Base-by-base conservation (phyloP, 1,140 invertebrate genomes). In the Ceratosolen fusciceps region DNA sequence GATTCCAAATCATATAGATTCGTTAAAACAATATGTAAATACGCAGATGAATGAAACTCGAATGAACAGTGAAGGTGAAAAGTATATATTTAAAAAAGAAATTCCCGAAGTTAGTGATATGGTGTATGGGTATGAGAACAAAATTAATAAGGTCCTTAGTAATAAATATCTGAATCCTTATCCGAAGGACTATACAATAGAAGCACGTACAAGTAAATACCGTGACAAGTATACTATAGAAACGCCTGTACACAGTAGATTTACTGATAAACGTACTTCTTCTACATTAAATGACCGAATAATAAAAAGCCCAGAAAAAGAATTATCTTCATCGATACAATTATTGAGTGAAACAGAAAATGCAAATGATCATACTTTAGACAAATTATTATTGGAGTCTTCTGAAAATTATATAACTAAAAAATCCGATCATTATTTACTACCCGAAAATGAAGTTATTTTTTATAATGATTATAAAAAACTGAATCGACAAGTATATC, bases 181-280 rank as follows among this genome's bases (percentile, higher is more conserved):
- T 31, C 85, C 85, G 0, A 80, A 80, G 47, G 91, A 90, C 1
- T 93, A 92, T 60, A 88, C 90, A 9, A 83, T 92, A 0, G 92
- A 93, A 79, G 92, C 91, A 0, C 90, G 87, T n/a, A 87, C 87
- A 8, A 91, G 92, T 81, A 90, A 90, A 34, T 87, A 90, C 70
- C 91, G 87, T 80, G 91, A 91, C 85, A 90, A 87, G 84, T 93
- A 91, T 78, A 92, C 90, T 81, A 92, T 88, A 21, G 93, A 91
- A 85, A 92, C 91, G 19, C 85, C 89, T 7, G 87, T 87, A 8
- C 88, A 89, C 70, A 83, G 86, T 26, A 84, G 85, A 16, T 49
- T 8, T 70, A 29, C 2, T 1, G 43, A 70, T 29, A 16, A 68
- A 12, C 54, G 7, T 4, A 72, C 19, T 10, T 14, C 47, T 29